phyloP scores from a whole-genome alignment of 2,797 vertebrate species.

The Alcedo atthis region DNA sequence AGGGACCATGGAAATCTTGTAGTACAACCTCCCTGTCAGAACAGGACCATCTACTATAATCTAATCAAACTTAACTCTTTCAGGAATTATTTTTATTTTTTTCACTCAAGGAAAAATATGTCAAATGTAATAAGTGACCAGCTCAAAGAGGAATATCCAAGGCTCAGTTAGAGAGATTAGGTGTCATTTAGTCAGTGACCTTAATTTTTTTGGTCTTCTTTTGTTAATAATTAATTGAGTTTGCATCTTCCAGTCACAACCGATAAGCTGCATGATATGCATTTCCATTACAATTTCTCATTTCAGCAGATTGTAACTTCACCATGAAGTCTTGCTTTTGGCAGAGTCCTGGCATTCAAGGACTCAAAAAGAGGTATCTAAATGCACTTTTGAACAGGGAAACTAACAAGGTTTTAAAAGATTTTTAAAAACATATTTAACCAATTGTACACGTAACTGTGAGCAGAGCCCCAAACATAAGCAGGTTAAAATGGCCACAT shows the following conservation, averaged over 20 bases:
- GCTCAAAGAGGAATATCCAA: neutral
- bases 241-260: neutral
- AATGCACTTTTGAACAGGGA: neutral
- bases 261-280: neutral
- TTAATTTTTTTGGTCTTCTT: neutral
- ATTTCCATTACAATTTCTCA: neutral
- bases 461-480: neutral
- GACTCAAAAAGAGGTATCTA: neutral
- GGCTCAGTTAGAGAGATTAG: slow-evolving; percentile 2
- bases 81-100: neutral
- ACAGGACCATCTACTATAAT: too few species aligned
- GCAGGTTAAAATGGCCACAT: neutral
- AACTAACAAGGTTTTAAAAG: neutral
- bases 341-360: neutral
- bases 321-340: neutral
- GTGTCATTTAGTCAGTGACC: neutral
- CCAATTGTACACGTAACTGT: neutral
- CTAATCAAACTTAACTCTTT: neutral
- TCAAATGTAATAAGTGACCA: neutral
- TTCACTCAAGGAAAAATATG: neutral
- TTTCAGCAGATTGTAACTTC: neutral
- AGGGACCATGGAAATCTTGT: too few species aligned
- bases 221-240: slow-evolving; percentile 2
- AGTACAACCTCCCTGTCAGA: too few species aligned
- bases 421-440: neutral